Percentiles rank a stretch among this genome's conserved stretches.
Evolutionary conservation across 2,888 invertebrate species (phyloP).

Genomic region (Anodontia alba): DNA sequence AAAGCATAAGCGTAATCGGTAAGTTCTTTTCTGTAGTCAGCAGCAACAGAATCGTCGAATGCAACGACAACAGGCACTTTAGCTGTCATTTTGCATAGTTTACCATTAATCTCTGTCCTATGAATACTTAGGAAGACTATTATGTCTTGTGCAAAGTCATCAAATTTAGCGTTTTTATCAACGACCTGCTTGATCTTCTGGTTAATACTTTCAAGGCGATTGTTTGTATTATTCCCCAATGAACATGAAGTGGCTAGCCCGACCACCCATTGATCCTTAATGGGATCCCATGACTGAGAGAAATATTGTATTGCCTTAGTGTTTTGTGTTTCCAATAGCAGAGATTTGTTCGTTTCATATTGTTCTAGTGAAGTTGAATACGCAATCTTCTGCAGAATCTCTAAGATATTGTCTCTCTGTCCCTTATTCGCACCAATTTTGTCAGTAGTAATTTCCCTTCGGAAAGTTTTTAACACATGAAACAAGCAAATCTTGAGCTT

Average conservation of each 20-base stretch:
- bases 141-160: slow-evolving; percentile 22
- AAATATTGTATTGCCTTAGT: slow-evolving; percentile 4
- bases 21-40: slow-evolving; percentile 8
- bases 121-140: slow-evolving; percentile 1
- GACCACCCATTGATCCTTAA: slow-evolving; percentile 17
- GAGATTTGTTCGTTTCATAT: slow-evolving; percentile 3
- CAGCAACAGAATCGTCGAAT: neutral
- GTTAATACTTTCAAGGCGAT: slow-evolving; percentile 19
- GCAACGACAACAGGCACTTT: slow-evolving; percentile 18
- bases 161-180: slow-evolving; percentile 21
- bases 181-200: slow-evolving; percentile 10
- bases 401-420: slow-evolving; percentile 16
- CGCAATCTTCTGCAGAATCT: slow-evolving; percentile 15
- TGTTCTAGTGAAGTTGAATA: slow-evolving; percentile 10
- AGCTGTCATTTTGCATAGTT: neutral
- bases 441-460: slow-evolving; percentile 21
- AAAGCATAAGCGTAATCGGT: neutral
- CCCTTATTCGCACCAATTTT: slow-evolving; percentile 13
- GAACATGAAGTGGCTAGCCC: neutral
- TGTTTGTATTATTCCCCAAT: no score
- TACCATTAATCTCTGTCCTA: slow-evolving; percentile 30
- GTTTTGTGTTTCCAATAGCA: slow-evolving; percentile 8
- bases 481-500: no score
- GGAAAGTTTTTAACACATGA: slow-evolving; percentile 30
- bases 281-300: slow-evolving; percentile 12